Percentiles rank a stretch among this genome's conserved stretches.
Evolutionary conservation across 1,140 invertebrate species (phyloP).

Genomic region (Papilio polytes): DNA sequence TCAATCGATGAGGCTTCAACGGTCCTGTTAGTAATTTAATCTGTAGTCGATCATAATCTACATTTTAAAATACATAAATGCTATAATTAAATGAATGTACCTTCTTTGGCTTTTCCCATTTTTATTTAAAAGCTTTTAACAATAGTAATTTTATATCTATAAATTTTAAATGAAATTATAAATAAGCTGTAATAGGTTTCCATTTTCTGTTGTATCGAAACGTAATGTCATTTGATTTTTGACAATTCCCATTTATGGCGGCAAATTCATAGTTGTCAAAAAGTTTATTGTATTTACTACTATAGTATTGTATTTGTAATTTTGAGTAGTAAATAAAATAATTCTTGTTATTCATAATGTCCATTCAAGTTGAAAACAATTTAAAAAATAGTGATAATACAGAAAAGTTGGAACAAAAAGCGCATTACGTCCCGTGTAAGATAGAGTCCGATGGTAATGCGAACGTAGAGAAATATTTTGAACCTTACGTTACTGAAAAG

Average conservation of each 20-base stretch:
- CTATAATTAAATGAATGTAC: no score
- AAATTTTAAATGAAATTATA: not conserved
- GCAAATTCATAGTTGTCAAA: conserved; percentile 24
- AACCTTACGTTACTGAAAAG: conserved; percentile 84
- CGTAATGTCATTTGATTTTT: not conserved
- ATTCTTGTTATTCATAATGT: conserved; percentile 55
- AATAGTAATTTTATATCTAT: not conserved
- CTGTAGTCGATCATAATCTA: no score
- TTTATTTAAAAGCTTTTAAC: not conserved
- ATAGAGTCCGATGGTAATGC: conserved; percentile 88
- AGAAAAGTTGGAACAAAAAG: conserved; percentile 64
- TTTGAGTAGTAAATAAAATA: not conserved
- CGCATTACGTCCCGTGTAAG: conserved; percentile 91
- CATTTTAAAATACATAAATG: no score
- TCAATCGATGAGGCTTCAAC: not conserved
- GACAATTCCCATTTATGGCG: not conserved
- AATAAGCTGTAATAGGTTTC: not conserved
- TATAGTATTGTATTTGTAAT: not conserved
- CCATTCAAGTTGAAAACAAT: conserved; percentile 74
- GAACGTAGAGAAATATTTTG: conserved; percentile 89
- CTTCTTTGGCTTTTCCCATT: not conserved
- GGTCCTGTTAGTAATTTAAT: no score
- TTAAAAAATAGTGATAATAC: conserved; percentile 59
- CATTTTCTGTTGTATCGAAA: not conserved
- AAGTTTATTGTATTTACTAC: not conserved